Conservation (phyloP, 2,888 invertebrate genomes). For the Dilophus febrilis region DNA sequence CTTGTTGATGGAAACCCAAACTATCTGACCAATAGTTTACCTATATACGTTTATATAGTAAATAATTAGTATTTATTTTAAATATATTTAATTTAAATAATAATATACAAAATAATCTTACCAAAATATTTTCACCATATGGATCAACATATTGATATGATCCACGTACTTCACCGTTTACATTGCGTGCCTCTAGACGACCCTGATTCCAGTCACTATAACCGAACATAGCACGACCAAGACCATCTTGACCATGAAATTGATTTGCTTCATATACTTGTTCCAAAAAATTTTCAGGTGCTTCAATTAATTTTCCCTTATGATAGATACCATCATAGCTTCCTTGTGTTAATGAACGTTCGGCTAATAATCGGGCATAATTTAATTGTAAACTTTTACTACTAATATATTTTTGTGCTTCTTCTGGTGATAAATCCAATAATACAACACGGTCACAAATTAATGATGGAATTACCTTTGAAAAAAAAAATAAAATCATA, state of each 20-base stretch:
- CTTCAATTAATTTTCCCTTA: conserved; percentile 40
- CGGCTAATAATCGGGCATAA: conserved; percentile 36
- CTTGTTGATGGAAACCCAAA: conserved; percentile 59
- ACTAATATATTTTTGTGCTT: conserved; percentile 29
- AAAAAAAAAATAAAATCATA: too few species aligned
- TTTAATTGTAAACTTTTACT: conserved; percentile 26
- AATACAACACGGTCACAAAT: conserved; percentile 32
- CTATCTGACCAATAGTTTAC: conserved; percentile 53
- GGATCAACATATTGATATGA: conserved; percentile 51
- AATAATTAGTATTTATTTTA: too few species aligned
- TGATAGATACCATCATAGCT: conserved; percentile 22
- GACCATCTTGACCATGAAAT: conserved; percentile 52
- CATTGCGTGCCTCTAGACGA: conserved; percentile 50
- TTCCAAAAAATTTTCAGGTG: conserved; percentile 48
- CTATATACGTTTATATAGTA: too few species aligned
- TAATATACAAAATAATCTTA: conserved; percentile 14
- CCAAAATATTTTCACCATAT: conserved; percentile 32
- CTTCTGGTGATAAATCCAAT: conserved; percentile 35
- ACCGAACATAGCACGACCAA: conserved; percentile 56
- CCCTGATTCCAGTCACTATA: conserved; percentile 57
- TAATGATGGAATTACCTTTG: conserved; percentile 17
- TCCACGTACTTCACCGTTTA: conserved; percentile 50
- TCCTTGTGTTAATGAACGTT: conserved; percentile 30
- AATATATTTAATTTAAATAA: too few species aligned
- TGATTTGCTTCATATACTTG: conserved; percentile 54